Base-by-base conservation (phyloP, 2,113 vertebrate genomes). In the Brachirus orientalis region DNA sequence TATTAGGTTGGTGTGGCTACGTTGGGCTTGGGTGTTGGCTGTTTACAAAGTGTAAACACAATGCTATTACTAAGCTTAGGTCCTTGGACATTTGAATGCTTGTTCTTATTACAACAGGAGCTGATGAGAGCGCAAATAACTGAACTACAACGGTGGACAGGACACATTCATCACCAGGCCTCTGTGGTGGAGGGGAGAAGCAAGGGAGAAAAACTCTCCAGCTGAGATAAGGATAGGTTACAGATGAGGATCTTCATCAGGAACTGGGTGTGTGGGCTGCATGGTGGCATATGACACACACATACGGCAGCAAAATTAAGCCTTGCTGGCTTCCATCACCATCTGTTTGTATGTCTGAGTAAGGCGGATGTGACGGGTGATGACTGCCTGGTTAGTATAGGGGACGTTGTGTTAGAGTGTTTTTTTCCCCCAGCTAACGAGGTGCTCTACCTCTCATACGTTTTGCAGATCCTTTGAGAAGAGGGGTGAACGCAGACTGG, bases 61-160 rank as follows among this genome's bases (percentile, higher is more conserved):
- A 73, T 56, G 59, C 47, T 56, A 54, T 87, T 71, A 77, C 73
- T 86, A 66, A 66, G 71, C 58, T 33, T 3, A 22, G 14, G 12
- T 61, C 70, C 46, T 70, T 65, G n/a, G 3, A 43, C 44, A 59
- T 75, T 71, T 67, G 50, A 63, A 38, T 10, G n/a, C 48, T 48
- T 53, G 60, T 70, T 88, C 66, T 75, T 69, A 81, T 85, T 77
- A 75, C 61, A 37, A 66, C 50, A 57, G 20, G 38, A 67, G 65
- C 53, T 83, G 79, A 82, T 68, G 72, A 63, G 69, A 74, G 75
- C 62, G 64, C 69, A 61, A 86, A 84, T 64, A 79, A 75, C 47
- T 51, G 68, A 61, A 77, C 65, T 57, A 19, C 46, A 62, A 18
- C 72, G 1, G 11, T 54, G 62, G 74, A 62, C 36, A 48, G 53